Evolutionary conservation across 2,888 invertebrate genomes (phyloP).

Genomic region (Hirtodrosophila cameraria): DNA sequence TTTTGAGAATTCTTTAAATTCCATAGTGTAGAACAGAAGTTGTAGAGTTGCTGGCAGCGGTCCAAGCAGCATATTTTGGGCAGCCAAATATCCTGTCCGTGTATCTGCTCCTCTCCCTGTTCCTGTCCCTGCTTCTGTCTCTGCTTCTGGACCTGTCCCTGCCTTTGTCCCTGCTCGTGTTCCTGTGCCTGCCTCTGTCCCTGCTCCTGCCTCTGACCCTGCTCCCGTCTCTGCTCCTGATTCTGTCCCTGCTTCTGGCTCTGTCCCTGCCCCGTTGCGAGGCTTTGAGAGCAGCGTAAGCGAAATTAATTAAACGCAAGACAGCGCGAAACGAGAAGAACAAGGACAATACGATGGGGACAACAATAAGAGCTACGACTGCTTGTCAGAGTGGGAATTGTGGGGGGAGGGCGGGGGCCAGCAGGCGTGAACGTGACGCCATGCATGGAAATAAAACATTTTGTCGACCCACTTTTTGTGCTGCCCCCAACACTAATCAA

Average conservation of each 20-base stretch:
- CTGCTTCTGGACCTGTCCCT: no score
- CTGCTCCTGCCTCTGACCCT: no score
- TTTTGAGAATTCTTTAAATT: neutral
- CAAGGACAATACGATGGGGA: neutral
- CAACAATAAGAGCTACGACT: slow-evolving; percentile 11
- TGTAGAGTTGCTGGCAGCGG: slow-evolving; percentile 22
- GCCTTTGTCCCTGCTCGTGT: no score
- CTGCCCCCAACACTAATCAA: slow-evolving; percentile 6
- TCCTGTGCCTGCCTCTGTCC: no score
- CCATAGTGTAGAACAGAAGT: neutral
- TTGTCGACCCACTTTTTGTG: slow-evolving; percentile 36
- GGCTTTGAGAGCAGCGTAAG: slow-evolving; percentile 28
- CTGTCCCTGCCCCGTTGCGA: slow-evolving; percentile 2
- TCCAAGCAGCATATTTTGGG: slow-evolving; percentile 9
- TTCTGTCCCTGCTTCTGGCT: no score
- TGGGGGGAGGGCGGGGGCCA: neutral
- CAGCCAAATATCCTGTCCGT: no score
- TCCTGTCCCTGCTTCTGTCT: no score
- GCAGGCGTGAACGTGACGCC: slow-evolving; percentile 21
- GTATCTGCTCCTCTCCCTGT: no score
- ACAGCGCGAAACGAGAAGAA: slow-evolving; percentile 20
- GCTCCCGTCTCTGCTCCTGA: no score
- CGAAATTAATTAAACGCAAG: slow-evolving; percentile 78
- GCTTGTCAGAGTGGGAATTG: slow-evolving; percentile 6
- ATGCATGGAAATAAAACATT: slow-evolving; percentile 32